Conservation (phyloP, 2,113 vertebrate genomes). For the Bos indicus region DNA sequence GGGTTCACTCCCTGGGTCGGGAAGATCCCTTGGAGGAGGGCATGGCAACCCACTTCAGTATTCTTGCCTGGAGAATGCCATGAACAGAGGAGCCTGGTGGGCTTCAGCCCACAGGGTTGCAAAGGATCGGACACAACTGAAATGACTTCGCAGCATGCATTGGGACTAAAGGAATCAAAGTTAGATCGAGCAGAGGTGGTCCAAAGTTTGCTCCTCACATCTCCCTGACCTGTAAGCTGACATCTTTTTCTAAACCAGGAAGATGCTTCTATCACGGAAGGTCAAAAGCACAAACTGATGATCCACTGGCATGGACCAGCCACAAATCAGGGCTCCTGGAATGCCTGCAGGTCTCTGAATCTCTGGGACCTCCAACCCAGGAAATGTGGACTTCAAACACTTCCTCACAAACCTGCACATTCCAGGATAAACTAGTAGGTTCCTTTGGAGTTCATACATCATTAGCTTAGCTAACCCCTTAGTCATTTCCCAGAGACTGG, state of each 20-base stretch:
- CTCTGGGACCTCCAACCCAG: neutral
- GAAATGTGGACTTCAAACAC: no score
- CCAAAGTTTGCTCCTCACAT: neutral
- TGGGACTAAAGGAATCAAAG: neutral
- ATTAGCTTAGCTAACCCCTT: neutral
- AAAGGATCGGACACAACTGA: neutral
- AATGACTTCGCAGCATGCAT: neutral
- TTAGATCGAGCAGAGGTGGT: neutral
- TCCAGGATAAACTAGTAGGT: neutral
- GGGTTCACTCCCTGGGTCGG: neutral
- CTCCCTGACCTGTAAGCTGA: neutral
- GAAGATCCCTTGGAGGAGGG: neutral
- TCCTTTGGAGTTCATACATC: neutral
- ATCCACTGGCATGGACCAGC: neutral
- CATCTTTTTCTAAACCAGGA: neutral
- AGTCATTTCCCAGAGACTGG: neutral
- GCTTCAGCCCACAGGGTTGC: neutral
- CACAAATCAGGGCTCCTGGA: neutral
- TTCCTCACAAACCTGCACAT: no score
- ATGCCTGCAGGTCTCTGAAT: accelerated
- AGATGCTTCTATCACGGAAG: neutral
- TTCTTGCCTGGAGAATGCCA: neutral
- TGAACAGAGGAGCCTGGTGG: neutral
- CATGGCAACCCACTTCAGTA: neutral
- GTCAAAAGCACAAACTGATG: neutral